These are phyloP conservation scores for Drosophila watanabei DNA, from an alignment of 1,140 invertebrate species.

Conservation along the genomic window DNA sequence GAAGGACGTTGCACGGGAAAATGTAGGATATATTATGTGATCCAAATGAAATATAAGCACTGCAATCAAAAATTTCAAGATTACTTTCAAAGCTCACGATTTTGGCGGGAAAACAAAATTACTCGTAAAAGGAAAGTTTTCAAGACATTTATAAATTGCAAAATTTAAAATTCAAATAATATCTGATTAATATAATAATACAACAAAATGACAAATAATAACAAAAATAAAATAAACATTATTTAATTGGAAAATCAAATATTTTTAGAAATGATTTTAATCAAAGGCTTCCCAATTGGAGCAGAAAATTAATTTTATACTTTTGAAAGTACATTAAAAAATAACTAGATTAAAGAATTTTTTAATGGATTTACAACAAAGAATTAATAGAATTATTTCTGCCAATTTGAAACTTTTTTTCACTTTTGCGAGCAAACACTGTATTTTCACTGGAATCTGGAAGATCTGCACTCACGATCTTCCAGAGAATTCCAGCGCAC, in stretches of 20 bases:
- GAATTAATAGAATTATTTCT: neutral
- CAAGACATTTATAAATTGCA: neutral
- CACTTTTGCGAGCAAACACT: slow-evolving; percentile 11
- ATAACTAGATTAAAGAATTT: neutral
- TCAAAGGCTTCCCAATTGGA: neutral
- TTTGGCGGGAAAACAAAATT: neutral
- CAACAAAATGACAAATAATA: neutral
- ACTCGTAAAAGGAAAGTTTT: neutral
- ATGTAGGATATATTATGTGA: neutral
- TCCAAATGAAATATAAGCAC: neutral
- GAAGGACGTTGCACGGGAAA: neutral
- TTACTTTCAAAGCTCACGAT: neutral
- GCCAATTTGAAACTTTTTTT: neutral
- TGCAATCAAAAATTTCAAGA: neutral
- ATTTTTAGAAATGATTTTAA: neutral
- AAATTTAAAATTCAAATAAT: neutral
- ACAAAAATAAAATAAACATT: neutral
- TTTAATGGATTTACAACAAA: neutral
- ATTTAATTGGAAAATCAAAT: neutral
- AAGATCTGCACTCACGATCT: neutral
- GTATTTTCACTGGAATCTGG: neutral
- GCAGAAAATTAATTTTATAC: neutral
- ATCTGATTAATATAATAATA: slow-evolving; percentile 1
- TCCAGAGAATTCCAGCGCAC: slow-evolving; percentile 3
- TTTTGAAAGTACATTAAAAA: neutral